phyloP scores from a whole-genome alignment of 2,113 vertebrate genomes.

The Glaucomys volans region DNA sequence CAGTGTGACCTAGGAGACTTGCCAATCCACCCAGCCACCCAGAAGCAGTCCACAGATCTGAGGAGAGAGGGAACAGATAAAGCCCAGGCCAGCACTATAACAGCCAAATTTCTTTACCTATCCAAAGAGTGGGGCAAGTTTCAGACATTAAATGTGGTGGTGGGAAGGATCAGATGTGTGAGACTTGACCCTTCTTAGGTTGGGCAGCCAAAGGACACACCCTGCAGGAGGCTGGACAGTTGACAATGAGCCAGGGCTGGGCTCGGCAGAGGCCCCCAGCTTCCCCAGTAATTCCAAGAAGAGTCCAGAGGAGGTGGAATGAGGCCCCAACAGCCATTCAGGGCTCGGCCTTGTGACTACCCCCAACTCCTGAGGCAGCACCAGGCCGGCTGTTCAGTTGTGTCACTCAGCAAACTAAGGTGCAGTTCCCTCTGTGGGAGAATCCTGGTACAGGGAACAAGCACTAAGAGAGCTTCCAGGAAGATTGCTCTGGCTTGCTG shows the following conservation, averaged over 20 bases:
- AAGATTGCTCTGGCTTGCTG: background rate
- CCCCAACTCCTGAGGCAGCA: background rate
- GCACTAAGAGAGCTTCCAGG: background rate
- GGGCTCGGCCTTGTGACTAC: background rate
- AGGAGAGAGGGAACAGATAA: background rate
- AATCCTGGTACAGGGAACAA: background rate
- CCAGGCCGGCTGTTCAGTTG: background rate
- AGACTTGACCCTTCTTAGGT: background rate
- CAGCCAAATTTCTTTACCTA: background rate
- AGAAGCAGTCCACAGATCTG: background rate
- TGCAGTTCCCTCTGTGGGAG: background rate
- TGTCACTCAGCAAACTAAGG: constrained; percentile 64
- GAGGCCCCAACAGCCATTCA: fast-evolving
- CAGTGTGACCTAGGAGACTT: background rate
- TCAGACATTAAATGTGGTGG: background rate
- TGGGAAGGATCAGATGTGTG: background rate
- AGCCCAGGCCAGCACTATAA: background rate
- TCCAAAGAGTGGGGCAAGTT: background rate
- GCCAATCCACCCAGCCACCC: background rate
- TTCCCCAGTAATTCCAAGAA: background rate
- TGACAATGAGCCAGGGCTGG: background rate
- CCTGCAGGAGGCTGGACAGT: background rate
- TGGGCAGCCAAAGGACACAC: background rate
- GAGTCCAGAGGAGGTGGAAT: background rate
- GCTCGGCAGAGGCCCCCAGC: background rate